Percentiles rank a stretch among this genome's conserved stretches.
Evolutionary conservation across 2,888 invertebrate species (phyloP).

Genomic region (Boloria selene): DNA sequence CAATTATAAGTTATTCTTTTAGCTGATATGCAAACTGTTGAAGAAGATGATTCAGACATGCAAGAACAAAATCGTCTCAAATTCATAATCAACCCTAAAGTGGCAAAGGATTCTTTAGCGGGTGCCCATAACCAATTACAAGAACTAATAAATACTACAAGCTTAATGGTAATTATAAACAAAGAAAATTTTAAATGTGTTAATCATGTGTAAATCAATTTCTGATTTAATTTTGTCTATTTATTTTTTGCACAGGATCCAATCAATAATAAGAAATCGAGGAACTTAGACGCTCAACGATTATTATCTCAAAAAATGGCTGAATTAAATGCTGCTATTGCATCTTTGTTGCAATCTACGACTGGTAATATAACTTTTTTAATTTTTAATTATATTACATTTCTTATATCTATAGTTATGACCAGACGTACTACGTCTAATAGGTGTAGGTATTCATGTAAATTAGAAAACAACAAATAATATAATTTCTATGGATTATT

Average conservation of each 20-base stretch:
- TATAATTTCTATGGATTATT: too few species aligned
- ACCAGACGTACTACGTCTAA: too few species aligned
- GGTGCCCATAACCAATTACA: slow-evolving; percentile 6
- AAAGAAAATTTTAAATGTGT: background rate
- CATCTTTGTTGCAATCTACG: slow-evolving; percentile 52
- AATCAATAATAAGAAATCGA: background rate
- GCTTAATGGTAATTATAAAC: too few species aligned
- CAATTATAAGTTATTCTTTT: background rate
- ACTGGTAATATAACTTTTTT: slow-evolving; percentile 31
- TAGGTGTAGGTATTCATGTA: too few species aligned
- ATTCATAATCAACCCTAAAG: background rate
- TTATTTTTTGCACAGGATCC: slow-evolving; percentile 12
- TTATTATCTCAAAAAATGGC: slow-evolving; percentile 51
- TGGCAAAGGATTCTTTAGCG: slow-evolving; percentile 1
- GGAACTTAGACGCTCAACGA: slow-evolving; percentile 27
- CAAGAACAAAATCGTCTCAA: slow-evolving; percentile 1
- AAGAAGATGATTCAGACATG: slow-evolving; percentile 2
- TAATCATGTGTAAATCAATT: background rate
- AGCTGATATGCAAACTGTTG: slow-evolving; percentile 6
- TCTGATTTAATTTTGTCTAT: background rate
- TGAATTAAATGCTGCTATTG: slow-evolving; percentile 59
- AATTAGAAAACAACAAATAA: too few species aligned
- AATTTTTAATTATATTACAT: background rate
- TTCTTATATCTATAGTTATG: too few species aligned
- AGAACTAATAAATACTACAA: background rate